Base-by-base conservation (phyloP, 2,113 vertebrate genomes). In the Dasypus novemcinctus region DNA sequence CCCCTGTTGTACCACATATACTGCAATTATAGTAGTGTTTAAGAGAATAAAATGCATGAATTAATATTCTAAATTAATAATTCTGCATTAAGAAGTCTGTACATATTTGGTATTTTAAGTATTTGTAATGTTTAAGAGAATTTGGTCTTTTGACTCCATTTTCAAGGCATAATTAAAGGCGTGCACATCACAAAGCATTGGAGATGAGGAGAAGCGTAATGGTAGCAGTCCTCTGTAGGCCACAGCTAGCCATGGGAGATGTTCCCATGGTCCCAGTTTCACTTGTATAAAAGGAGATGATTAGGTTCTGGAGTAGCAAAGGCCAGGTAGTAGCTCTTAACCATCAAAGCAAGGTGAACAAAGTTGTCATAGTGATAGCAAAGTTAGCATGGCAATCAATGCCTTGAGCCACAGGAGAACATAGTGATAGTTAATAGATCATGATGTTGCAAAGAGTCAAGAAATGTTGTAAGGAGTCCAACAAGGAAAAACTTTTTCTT, bases 1-100 rank as follows among this genome's bases (percentile, higher is more conserved):
- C 1, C 8, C 20, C 38, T 29, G 3, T 12, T 38, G 21, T 43
- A 38, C 1, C 33, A 20, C 6, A 33, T 29, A 20, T 0, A 7
- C 11, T 76, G 27, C 57, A 64, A 69, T 31, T 21, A 33, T 4
- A 43, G 11, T 33, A 66, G 0, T 43, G 12, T 80, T 80, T 43
- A 66, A 12, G 52, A 90, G 5, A 95, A 90, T 25, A 10, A 15
- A 75, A 29, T 83, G 57, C 80, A 17, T 38, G 72, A 76, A 59
- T 49, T 79, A 25, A 29, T 12, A 21, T 69, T 68, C 5, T 52
- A 83, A 94, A 52, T 36, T 36, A 43, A 20, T 36, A 43, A 57
- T 41, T 78, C 31, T 81, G 23, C 61, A 9, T 82, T 92, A 46
- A 61, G 38, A 78, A 15, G 14, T 52, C 33, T 66, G 75, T 33